Base-by-base conservation (phyloP, 2,888 invertebrate genomes). In the Matsumyia berberina region DNA sequence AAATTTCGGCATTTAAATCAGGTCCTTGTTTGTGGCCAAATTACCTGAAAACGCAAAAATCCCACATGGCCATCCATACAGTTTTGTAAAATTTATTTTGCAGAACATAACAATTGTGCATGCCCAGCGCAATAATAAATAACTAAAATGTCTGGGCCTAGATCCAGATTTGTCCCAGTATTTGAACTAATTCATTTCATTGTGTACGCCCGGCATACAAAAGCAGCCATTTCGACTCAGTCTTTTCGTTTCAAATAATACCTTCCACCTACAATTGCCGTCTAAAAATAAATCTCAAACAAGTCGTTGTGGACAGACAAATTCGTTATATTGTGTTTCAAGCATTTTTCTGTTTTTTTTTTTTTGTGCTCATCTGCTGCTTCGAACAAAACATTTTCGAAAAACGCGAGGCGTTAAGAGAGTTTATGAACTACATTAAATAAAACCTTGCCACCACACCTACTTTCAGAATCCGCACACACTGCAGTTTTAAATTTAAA, bases 251-350 rank as follows among this genome's bases (percentile, higher is more conserved):
- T 78, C n/a, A 85, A 89, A 86, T 76, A 79, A 86, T 72, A 44
- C 77, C 66, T 73, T 88, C 91, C 91, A 91, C 91, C 91, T 91
- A 91, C 91, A 91, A 91, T 90, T 90, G 88, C 87, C 87, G 88
- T 81, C 53, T 91, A 91, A 90, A 90, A 91, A 91, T 91, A 91
- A 90, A 87, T 87, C 70, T 86, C 86, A 88, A 88, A 88, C 88
- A 64, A 77, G 74, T 58, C 74, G 88, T 89, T 87, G 87, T 72
- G 87, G 89, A 89, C 89, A 88, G 69, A 58, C 69, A 76, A 85
- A 85, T 76, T 62, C 70, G 39, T 85, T 74, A 76, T 85, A 80
- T 80, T 80, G 69, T 79, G 58, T 85, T 85, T 85, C 69, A 79
- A 37, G 44, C 35, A 58, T 58, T 66, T 86, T 87, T 88, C 85